Evolutionary conservation across 2,113 vertebrate species (phyloP).

Genomic region (Atractosteus spatula): DNA sequence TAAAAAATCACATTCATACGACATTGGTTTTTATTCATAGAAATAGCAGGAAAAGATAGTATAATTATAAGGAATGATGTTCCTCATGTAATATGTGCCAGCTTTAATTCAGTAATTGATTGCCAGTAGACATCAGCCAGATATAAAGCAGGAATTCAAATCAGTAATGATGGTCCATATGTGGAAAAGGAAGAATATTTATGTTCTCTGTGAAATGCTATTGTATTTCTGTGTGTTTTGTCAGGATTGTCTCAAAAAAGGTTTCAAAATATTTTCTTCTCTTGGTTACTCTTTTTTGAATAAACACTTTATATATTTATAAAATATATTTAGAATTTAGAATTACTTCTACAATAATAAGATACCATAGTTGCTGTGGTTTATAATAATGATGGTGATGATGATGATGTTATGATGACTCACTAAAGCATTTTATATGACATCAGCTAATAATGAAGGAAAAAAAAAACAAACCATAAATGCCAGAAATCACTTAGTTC

Average conservation of each 20-base stretch:
- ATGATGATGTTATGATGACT: conserved; percentile 11
- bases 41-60: no score
- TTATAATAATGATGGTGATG: conserved; percentile 6
- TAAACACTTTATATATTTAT: conserved; percentile 17
- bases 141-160: not conserved
- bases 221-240: conserved; percentile 15
- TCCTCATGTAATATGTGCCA: not conserved
- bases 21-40: no score
- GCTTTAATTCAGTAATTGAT: conserved; percentile 8
- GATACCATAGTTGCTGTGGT: no score
- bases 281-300: not conserved
- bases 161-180: not conserved
- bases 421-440: no score
- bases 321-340: not conserved
- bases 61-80: no score
- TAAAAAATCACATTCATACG: no score
- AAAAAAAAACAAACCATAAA: conserved; percentile 45
- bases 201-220: conserved; percentile 32
- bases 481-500: conserved; percentile 73
- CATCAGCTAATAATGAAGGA: conserved; percentile 17
- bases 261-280: conserved; percentile 16
- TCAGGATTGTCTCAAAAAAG: conserved; percentile 3
- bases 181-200: conserved; percentile 42
- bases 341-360: no score
- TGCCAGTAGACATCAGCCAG: not conserved